phyloP scores from a whole-genome alignment of 2,113 vertebrate genomes.

The Galbula dea region DNA sequence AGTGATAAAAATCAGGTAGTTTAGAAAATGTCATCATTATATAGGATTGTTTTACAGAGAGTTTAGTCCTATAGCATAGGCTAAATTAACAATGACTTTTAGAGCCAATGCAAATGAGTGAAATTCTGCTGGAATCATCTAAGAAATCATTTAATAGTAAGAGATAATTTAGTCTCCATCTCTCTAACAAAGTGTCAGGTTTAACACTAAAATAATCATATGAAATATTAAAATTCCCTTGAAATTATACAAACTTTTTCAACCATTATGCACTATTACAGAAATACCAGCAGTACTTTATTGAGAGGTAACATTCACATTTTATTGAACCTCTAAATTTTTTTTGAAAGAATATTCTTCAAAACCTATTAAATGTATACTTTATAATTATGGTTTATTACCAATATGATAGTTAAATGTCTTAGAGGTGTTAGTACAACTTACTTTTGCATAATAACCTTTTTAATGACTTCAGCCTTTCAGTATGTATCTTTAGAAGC shows the following conservation, averaged over 20 bases:
- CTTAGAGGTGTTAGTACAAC: background rate
- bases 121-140: background rate
- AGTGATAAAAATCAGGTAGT: background rate
- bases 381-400: background rate
- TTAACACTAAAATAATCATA: background rate
- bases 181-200: background rate
- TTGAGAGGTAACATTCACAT: background rate
- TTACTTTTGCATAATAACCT: background rate
- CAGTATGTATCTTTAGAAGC: background rate
- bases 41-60: background rate
- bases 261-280: background rate
- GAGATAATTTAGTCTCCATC: background rate
- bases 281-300: background rate
- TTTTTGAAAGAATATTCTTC: background rate
- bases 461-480: background rate
- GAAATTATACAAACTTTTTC: background rate
- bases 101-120: background rate
- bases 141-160: background rate
- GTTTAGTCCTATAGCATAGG: background rate
- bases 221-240: background rate
- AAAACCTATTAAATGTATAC: background rate
- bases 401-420: background rate
- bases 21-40: no score
- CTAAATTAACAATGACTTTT: background rate
- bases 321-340: background rate